Percentiles rank a stretch among this genome's conserved stretches.
Conservation (phyloP, 2,113 vertebrate genomes). For the Dendrocopos noguchii region DNA sequence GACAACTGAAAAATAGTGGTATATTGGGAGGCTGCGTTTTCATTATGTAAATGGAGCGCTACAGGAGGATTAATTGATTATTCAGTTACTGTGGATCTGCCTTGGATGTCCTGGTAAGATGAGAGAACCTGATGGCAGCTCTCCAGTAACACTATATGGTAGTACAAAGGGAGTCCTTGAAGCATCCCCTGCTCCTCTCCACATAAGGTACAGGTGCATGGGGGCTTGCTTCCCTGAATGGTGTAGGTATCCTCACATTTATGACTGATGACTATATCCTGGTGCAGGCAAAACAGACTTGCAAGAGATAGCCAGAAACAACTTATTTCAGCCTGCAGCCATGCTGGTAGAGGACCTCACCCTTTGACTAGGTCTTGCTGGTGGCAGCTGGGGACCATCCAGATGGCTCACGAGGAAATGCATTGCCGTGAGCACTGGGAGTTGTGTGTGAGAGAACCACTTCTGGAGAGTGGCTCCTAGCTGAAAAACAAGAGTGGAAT, state of each 20-base stretch:
- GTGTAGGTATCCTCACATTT: neutral
- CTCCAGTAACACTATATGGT: constrained; percentile 48
- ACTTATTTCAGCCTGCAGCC: neutral
- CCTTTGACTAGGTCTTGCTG: neutral
- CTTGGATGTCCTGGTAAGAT: constrained; percentile 72
- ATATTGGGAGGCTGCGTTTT: constrained; percentile 71
- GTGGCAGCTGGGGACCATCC: neutral
- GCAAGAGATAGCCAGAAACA: neutral
- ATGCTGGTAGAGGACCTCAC: neutral
- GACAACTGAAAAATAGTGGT: constrained; percentile 75
- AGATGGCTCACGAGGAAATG: neutral
- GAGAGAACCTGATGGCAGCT: constrained; percentile 62
- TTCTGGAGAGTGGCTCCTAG: neutral
- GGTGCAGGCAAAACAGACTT: neutral
- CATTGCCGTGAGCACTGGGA: neutral
- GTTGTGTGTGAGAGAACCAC: neutral
- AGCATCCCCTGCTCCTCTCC: neutral
- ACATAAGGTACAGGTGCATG: neutral
- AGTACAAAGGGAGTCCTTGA: constrained; percentile 33
- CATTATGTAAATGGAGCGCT: constrained; percentile 83
- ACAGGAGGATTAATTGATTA: constrained; percentile 80
- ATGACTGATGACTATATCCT: neutral
- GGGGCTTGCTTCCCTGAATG: neutral
- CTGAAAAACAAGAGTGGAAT: neutral
- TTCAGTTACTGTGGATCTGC: constrained; percentile 74